Evolutionary conservation across 1,140 invertebrate genomes (phyloP).

Genomic region (Parapsyche elsis): DNA sequence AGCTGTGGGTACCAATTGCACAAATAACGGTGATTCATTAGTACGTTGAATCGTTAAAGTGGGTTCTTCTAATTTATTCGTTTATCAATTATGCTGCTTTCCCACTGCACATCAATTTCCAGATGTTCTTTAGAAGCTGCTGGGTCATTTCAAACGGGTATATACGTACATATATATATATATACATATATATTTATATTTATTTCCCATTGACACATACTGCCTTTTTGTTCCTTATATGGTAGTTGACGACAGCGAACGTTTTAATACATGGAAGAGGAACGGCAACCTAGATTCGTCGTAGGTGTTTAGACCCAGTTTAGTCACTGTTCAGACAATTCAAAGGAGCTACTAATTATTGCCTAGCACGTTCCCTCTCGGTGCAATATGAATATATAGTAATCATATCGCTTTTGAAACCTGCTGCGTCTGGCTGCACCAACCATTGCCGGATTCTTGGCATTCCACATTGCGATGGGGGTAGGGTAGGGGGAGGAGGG

Average conservation of each 20-base stretch:
- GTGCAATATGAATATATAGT: background rate
- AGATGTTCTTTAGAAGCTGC: no score
- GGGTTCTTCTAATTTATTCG: no score
- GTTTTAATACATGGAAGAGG: background rate
- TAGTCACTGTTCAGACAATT: background rate
- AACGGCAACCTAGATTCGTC: background rate
- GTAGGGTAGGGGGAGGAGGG: background rate
- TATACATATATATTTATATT: background rate
- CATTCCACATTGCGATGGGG: background rate
- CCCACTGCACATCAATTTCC: no score
- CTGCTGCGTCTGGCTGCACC: background rate
- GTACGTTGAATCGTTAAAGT: background rate
- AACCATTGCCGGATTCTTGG: constrained; percentile 37
- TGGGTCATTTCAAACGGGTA: background rate
- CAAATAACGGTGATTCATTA: constrained; percentile 18
- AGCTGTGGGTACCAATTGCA: background rate
- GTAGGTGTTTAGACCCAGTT: background rate
- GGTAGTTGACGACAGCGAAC: background rate
- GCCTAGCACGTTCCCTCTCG: background rate
- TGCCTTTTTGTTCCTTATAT: background rate
- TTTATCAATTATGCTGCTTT: no score
- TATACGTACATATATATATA: background rate
- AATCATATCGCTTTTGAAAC: background rate
- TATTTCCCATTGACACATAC: background rate
- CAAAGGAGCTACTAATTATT: background rate